Evolutionary conservation across 2,888 invertebrate genomes (phyloP).

Genomic region (Apamea crenata): DNA sequence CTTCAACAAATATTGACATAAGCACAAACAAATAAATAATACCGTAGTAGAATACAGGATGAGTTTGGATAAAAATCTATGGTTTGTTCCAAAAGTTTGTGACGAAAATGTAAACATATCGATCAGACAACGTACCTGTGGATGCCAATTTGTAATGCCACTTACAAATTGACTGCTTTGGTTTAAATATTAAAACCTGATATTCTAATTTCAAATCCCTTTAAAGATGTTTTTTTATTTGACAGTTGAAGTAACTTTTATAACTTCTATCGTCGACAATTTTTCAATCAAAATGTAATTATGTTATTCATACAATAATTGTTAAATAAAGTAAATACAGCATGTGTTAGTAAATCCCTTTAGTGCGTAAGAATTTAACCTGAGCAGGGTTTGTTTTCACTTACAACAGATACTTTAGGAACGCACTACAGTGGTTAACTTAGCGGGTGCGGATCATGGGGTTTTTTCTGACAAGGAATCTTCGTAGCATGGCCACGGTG

Average conservation of each 20-base stretch:
- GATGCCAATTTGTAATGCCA: neutral
- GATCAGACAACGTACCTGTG: neutral
- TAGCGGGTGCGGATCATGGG: no score
- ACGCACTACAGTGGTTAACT: neutral
- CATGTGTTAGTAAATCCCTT: neutral
- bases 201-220: neutral
- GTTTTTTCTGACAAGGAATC: neutral
- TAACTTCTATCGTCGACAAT: neutral
- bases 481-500: no score
- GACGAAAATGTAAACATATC: neutral
- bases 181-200: neutral
- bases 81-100: neutral
- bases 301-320: neutral
- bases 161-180: neutral
- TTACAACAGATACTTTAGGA: neutral
- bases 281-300: neutral
- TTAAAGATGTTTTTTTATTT: no score
- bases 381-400: neutral
- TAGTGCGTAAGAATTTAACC: neutral
- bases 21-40: neutral
- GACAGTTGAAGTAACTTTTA: no score
- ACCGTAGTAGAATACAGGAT: neutral
- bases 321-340: neutral
- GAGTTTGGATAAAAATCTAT: neutral
- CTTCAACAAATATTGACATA: constrained; percentile 9